Conservation (phyloP, 2,113 vertebrate genomes). For the Nerophis ophidion region DNA sequence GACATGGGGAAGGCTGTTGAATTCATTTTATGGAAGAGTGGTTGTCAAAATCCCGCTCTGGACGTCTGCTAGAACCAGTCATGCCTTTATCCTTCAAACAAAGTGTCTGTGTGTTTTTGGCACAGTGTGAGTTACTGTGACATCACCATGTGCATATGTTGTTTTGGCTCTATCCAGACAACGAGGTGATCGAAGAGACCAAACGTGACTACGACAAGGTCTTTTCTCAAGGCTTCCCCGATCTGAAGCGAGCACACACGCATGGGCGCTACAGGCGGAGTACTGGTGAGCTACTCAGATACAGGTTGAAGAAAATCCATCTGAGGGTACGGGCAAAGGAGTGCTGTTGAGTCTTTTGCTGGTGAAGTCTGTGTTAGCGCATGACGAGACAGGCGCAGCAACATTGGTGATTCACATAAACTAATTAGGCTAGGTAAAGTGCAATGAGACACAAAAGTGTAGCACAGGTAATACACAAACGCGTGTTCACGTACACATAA, state of each 20-base stretch:
- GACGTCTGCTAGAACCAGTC: no score
- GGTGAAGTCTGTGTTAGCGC: no score
- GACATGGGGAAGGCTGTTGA: not conserved
- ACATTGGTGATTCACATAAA: no score
- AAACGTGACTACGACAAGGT: constrained; percentile 66
- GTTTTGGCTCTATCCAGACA: constrained; percentile 61
- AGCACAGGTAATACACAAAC: no score
- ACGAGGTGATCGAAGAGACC: constrained; percentile 63
- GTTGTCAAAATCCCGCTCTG: not conserved
- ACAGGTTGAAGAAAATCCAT: not conserved
- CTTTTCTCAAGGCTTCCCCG: constrained; percentile 46
- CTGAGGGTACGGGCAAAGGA: no score
- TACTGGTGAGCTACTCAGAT: constrained; percentile 47
- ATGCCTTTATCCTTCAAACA: not conserved
- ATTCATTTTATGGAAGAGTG: not conserved
- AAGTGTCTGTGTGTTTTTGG: constrained; percentile 12
- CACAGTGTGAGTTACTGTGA: constrained; percentile 14
- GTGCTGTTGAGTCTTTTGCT: no score
- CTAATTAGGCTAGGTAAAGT: no score
- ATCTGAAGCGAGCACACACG: constrained; percentile 54
- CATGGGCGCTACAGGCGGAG: constrained; percentile 65
- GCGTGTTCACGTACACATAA: no score
- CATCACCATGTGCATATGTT: constrained; percentile 20
- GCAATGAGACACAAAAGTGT: no score
- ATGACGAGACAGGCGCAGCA: no score